Conservation (phyloP, 2,888 invertebrate species). For the Brenthis ino region DNA sequence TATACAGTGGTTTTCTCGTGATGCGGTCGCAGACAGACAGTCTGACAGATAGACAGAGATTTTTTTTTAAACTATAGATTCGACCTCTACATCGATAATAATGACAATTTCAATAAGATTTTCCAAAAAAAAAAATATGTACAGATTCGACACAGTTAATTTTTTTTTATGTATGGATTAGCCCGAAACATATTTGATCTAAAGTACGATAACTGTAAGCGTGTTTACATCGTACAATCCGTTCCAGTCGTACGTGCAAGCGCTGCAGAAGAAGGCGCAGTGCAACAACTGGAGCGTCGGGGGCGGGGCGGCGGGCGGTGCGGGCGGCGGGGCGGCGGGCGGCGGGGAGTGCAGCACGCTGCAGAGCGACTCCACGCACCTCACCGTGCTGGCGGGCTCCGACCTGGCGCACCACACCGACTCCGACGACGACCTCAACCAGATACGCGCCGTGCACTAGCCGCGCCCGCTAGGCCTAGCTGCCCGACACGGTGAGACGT, state of each 20-base stretch:
- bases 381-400: slow-evolving; percentile 88
- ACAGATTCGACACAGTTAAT: too few species aligned
- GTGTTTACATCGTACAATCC: not conserved
- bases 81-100: too few species aligned
- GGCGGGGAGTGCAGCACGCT: slow-evolving; percentile 88
- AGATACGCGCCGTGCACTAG: slow-evolving; percentile 62
- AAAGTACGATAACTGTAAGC: too few species aligned
- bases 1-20: too few species aligned
- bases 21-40: too few species aligned
- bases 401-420: slow-evolving; percentile 82
- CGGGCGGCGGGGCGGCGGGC: slow-evolving; percentile 67
- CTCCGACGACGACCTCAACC: slow-evolving; percentile 82
- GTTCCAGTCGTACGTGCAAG: slow-evolving; percentile 89
- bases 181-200: too few species aligned
- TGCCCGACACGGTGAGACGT: not conserved
- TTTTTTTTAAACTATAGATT: too few species aligned
- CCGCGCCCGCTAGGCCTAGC: not conserved
- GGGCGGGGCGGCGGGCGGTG: slow-evolving; percentile 57
- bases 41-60: too few species aligned
- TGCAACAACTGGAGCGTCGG: slow-evolving; percentile 80
- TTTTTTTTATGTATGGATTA: too few species aligned
- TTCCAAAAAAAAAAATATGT: too few species aligned
- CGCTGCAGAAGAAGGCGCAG: slow-evolving; percentile 88
- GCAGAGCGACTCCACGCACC: slow-evolving; percentile 89
- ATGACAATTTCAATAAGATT: too few species aligned